These are phyloP conservation scores for Xerus rutilus DNA, from an alignment of 2,797 vertebrate species.

Conservation along the genomic window DNA sequence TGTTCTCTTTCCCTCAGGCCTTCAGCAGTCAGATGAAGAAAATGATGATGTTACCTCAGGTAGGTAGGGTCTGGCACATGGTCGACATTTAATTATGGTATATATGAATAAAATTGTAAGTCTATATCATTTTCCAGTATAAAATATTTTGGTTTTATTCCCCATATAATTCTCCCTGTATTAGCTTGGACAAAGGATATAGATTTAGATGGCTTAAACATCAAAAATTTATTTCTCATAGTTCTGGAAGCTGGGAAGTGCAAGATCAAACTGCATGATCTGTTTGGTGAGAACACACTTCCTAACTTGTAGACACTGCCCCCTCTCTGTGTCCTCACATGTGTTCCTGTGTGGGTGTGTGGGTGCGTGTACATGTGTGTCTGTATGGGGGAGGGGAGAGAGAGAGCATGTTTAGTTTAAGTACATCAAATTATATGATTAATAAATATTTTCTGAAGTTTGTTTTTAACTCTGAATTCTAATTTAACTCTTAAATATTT, in stretches of 20 bases:
- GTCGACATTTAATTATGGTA: background rate
- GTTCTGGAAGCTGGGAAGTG: background rate
- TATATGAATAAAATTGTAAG: background rate
- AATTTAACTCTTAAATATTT: background rate
- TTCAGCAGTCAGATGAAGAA: background rate
- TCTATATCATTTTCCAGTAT: background rate
- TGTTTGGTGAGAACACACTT: background rate
- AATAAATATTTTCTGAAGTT: conserved; percentile 8
- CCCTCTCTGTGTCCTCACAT: rapidly evolving
- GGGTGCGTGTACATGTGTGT: background rate
- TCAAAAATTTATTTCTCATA: background rate
- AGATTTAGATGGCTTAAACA: background rate
- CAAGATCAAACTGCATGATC: background rate
- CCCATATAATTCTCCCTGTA: background rate
- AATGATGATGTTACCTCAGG: background rate
- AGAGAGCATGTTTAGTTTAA: background rate
- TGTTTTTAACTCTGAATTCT: conserved; percentile 17
- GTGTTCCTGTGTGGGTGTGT: background rate
- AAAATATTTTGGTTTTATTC: background rate
- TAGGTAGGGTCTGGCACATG: background rate
- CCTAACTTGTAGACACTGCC: background rate
- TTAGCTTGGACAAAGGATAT: background rate
- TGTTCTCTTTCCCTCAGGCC: background rate
- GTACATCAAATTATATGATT: background rate
- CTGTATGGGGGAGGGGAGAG: too few relatives aligned